Evolutionary conservation across 1,140 invertebrate genomes (phyloP), one percentile per base, ranked within the genome.

Genomic region (Drosophila takahashii): DNA sequence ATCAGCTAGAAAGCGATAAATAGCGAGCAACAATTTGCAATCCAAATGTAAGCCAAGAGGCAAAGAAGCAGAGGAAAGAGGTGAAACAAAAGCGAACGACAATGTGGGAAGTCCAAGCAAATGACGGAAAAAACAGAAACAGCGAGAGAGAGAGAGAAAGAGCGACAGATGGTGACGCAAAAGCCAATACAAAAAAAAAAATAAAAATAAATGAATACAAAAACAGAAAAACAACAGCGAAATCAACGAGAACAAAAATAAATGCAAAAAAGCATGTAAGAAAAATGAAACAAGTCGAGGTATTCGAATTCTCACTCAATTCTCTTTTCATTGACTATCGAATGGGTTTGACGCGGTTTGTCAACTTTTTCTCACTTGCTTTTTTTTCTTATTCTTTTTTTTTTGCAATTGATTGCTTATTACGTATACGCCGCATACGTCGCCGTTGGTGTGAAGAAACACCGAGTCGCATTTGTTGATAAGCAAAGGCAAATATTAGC

Each of bases 41-140:
- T 60, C 61, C 57, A 81, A 84, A 83, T 79, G 79, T 83, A 69
- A 70, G 79, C 80, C 69, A 81, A 81, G 62, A 74, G 67, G 62
- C 58, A 27, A n/a, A 50, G 53, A 77, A 51, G 36, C 29, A 45
- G 29, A 36, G 45, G 32, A 48, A 45, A 51, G 47, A 56, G 56
- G 13, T 41, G 15, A 51, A 62, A 41, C 53, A 41, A 70, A 58
- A 74, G 34, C 71, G 16, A 71, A 37, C n/a, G 37, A 42, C 56
- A 51, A 51, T 51, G 48, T 51, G 48, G 48, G 48, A 51, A 51
- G 48, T 48, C 53, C 57, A 58, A 44, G 51, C 29, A 54, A 78
- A 62, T 41, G 45, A 71, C 48, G 22, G 41, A 52, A 64, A 56
- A 39, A 39, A 39, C 36, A 26, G 37, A 54, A 27, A 34, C 36